A percentile compares a stretch with the other conserved stretches of the same genome.
Conservation (phyloP, 2,888 invertebrate genomes). For the Torymus texanus region DNA sequence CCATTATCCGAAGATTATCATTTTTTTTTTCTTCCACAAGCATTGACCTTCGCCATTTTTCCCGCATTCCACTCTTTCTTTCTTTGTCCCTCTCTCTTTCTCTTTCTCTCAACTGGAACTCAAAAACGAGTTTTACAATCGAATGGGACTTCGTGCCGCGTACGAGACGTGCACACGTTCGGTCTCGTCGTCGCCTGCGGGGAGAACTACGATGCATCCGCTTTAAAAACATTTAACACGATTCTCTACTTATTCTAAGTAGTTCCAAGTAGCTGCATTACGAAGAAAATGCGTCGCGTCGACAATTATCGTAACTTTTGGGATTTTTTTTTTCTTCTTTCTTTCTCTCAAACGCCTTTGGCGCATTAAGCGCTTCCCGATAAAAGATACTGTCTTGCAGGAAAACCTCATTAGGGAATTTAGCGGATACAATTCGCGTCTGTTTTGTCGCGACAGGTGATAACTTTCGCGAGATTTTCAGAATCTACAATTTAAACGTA, state of each 20-base stretch:
- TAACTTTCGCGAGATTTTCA: no score
- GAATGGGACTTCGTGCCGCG: not conserved
- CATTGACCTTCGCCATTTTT: no score
- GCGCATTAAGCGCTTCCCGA: no score
- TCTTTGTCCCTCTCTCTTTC: no score
- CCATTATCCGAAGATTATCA: no score
- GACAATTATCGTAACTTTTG: conserved; percentile 36
- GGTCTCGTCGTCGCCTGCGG: no score
- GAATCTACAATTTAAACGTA: no score
- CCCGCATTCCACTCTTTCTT: no score
- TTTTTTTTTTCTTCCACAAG: no score
- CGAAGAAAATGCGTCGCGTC: conserved; percentile 9
- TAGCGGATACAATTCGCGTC: not conserved
- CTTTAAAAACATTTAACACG: conserved; percentile 42
- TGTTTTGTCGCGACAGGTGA: no score
- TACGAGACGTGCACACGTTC: no score
- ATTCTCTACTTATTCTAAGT: conserved; percentile 51
- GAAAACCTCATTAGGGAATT: not conserved
- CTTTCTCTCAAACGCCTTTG: not conserved
- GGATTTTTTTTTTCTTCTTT: not conserved
- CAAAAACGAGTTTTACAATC: conserved; percentile 36
- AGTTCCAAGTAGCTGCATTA: conserved; percentile 35
- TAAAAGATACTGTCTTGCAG: not conserved
- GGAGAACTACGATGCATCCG: conserved; percentile 11
- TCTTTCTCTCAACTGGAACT: not conserved